Conservation (phyloP, 2,888 invertebrate genomes). For the Scaptomyza reducta region DNA sequence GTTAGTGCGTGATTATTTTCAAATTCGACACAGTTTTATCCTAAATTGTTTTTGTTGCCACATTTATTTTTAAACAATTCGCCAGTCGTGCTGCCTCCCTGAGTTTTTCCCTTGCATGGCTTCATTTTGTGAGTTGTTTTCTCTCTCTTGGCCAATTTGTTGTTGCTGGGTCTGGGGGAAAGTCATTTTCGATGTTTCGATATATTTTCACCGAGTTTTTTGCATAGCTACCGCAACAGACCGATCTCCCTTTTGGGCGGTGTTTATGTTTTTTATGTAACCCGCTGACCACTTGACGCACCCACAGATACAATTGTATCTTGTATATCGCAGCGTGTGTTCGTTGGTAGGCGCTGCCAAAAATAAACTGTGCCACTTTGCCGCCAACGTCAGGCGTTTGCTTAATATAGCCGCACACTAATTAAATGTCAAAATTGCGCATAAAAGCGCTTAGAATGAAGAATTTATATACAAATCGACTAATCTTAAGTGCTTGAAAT, state of each 20-base stretch:
- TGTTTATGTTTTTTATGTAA: conserved; percentile 55
- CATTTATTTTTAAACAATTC: conserved; percentile 71
- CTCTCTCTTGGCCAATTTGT: conserved; percentile 37
- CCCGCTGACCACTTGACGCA: conserved; percentile 49
- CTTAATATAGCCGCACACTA: conserved; percentile 65
- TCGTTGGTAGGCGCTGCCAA: conserved; percentile 44
- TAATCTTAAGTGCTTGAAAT: conserved; percentile 65
- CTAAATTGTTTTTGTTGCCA: conserved; percentile 73
- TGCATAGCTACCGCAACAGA: conserved; percentile 60
- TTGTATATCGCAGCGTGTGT: conserved; percentile 10
- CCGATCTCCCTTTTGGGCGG: conserved; percentile 44
- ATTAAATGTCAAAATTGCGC: conserved; percentile 76
- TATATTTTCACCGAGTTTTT: conserved; percentile 70
- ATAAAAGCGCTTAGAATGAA: conserved; percentile 56
- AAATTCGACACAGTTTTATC: conserved; percentile 79
- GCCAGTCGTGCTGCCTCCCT: conserved; percentile 41
- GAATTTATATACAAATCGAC: conserved; percentile 65
- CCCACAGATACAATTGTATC: conserved; percentile 62
- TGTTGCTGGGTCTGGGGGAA: conserved; percentile 44
- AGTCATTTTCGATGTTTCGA: conserved; percentile 76
- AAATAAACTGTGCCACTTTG: conserved; percentile 71
- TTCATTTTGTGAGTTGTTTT: conserved; percentile 38
- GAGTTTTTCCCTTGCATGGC: conserved; percentile 55
- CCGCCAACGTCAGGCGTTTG: conserved; percentile 34
- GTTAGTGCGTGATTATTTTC: conserved; percentile 80